Percentiles rank a stretch among this genome's conserved stretches.
phyloP scores from a whole-genome alignment of 2,797 vertebrate genomes.

The Acridotheres tristis region DNA sequence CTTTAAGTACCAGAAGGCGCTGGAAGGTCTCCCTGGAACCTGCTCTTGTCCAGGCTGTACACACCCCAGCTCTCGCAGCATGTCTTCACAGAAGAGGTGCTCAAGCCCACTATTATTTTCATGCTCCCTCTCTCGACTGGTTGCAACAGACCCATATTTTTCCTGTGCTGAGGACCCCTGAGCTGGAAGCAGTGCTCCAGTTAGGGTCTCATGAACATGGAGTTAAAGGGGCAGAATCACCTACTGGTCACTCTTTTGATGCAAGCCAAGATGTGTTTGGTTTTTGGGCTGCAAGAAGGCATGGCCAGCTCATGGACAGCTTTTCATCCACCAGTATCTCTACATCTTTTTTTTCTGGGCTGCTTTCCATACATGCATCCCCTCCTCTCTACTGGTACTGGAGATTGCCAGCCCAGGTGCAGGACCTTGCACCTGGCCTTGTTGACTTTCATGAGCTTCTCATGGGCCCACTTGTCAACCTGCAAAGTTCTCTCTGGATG shows the following conservation, averaged over 20 bases:
- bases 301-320: rapidly evolving
- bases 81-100: not conserved
- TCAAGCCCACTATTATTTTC: not conserved
- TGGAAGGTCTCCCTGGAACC: not conserved
- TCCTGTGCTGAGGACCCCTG: not conserved
- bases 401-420: rapidly evolving
- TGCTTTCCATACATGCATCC: not conserved
- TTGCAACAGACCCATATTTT: not conserved
- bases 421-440: not conserved
- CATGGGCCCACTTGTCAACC: not conserved
- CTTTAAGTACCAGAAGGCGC: not conserved
- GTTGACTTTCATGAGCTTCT: not conserved
- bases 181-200: not conserved
- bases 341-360: not conserved
- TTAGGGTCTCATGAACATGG: rapidly evolving
- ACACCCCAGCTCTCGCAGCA: not conserved
- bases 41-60: not conserved
- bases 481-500: not conserved
- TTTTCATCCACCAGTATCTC: not conserved
- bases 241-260: not conserved
- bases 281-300: not conserved
- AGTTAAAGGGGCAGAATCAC: not conserved
- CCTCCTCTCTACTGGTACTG: not conserved
- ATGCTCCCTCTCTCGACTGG: not conserved
- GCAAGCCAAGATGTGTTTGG: rapidly evolving